Evolutionary conservation across 1,140 invertebrate genomes (phyloP).

Genomic region (Varroa destructor): DNA sequence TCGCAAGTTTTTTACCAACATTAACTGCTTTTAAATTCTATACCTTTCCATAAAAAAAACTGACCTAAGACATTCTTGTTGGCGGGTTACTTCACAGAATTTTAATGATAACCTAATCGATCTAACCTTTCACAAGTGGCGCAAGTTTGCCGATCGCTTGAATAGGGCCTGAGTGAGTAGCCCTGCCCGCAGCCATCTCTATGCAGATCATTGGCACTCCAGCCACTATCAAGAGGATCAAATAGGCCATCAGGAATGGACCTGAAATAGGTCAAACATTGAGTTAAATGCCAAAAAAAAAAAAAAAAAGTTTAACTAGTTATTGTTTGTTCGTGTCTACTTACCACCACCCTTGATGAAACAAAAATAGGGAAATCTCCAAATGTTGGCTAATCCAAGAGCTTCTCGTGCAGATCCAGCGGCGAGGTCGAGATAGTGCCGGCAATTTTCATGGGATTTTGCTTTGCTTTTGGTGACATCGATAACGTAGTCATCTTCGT

Average conservation of each 20-base stretch:
- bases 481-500: conserved; percentile 23
- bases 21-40: too few relatives aligned
- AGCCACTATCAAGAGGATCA: conserved; percentile 32
- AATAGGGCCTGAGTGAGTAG: conserved; percentile 32
- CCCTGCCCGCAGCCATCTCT: conserved; percentile 33
- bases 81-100: too few relatives aligned
- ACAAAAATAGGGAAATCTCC: conserved; percentile 49
- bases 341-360: conserved; percentile 42
- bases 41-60: too few relatives aligned
- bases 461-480: conserved; percentile 4
- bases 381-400: conserved; percentile 76
- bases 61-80: too few relatives aligned
- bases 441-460: conserved; percentile 21
- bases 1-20: too few relatives aligned
- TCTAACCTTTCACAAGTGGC: conserved; percentile 65
- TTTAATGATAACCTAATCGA: too few relatives aligned
- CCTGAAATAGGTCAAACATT: conserved; percentile 22
- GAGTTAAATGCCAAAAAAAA: background rate
- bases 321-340: conserved; percentile 16
- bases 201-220: conserved; percentile 32
- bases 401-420: conserved; percentile 41
- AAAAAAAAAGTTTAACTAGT: background rate
- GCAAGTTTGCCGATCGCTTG: conserved; percentile 59
- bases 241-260: conserved; percentile 32
- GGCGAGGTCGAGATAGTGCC: conserved; percentile 19